Evolutionary conservation across 2,113 vertebrate species (phyloP).

Genomic region (Petromus typicus): DNA sequence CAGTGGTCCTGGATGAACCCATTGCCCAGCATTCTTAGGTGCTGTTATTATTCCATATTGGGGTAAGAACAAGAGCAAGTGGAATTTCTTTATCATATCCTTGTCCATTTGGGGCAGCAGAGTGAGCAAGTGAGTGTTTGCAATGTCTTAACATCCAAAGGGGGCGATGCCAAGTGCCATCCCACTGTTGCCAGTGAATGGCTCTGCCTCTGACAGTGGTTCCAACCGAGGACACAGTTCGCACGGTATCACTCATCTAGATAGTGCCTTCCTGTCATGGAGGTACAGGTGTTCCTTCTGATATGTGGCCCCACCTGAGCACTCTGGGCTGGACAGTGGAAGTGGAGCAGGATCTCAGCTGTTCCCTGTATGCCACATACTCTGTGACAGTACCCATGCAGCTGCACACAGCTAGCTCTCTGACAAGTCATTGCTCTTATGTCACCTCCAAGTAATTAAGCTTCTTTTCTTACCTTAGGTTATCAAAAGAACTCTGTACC

Average conservation of each 20-base stretch:
- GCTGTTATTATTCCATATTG: background rate
- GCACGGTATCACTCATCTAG: fast-evolving
- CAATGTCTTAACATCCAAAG: fast-evolving
- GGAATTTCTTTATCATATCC: background rate
- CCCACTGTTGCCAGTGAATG: background rate
- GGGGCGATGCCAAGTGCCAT: background rate
- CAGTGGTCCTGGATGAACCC: background rate
- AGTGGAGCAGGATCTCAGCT: fast-evolving
- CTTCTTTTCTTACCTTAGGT: background rate
- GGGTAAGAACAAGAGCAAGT: background rate
- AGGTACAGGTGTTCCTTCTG: background rate
- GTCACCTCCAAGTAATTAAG: background rate
- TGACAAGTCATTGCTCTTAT: background rate
- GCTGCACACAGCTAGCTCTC: too few species aligned
- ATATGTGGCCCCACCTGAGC: fast-evolving
- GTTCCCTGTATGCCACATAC: background rate
- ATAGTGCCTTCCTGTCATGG: background rate
- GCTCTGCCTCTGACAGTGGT: background rate
- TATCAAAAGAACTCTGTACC: too few species aligned
- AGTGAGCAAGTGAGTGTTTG: background rate
- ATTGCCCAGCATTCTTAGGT: background rate
- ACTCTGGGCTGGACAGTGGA: background rate
- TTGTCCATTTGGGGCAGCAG: background rate
- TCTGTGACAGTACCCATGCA: background rate
- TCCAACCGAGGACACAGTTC: background rate